Conservation (phyloP, 2,888 invertebrate genomes). For the Octonoba sinensis region DNA sequence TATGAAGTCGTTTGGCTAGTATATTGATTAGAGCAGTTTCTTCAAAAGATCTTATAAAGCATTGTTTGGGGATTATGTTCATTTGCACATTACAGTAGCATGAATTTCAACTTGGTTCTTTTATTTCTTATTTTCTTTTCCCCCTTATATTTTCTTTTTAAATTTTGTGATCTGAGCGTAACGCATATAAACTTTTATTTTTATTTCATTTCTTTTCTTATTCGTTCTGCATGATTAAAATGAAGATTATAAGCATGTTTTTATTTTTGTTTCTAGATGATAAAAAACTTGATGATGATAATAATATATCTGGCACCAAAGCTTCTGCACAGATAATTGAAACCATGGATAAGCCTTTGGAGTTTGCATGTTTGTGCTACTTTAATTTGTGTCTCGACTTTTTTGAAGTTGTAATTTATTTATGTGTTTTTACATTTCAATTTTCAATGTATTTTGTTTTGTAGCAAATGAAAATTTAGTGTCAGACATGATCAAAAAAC, state of each 20-base stretch:
- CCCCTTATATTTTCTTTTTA: no score
- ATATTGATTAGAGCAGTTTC: no score
- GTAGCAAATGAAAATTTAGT: constrained; percentile 56
- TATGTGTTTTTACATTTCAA: neutral
- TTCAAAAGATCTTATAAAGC: no score
- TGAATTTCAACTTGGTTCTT: no score
- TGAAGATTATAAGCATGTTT: constrained; percentile 30
- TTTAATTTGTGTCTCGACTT: constrained; percentile 5
- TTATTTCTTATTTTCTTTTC: no score
- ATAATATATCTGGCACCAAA: constrained; percentile 27
- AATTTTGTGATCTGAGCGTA: no score
- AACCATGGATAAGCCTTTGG: constrained; percentile 22
- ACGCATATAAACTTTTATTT: neutral
- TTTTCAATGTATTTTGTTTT: constrained; percentile 7
- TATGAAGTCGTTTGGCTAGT: no score
- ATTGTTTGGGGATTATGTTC: no score
- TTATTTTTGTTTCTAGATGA: constrained; percentile 47
- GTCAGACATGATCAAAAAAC: constrained; percentile 31
- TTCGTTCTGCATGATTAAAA: constrained; percentile 21
- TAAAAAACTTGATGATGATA: constrained; percentile 25
- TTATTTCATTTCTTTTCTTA: neutral
- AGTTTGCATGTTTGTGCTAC: constrained; percentile 45
- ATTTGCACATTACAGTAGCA: no score
- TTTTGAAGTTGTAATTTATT: neutral
- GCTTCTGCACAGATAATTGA: constrained; percentile 27